Base-by-base conservation (phyloP, 2,113 vertebrate species). In the Colinus virginianus region DNA sequence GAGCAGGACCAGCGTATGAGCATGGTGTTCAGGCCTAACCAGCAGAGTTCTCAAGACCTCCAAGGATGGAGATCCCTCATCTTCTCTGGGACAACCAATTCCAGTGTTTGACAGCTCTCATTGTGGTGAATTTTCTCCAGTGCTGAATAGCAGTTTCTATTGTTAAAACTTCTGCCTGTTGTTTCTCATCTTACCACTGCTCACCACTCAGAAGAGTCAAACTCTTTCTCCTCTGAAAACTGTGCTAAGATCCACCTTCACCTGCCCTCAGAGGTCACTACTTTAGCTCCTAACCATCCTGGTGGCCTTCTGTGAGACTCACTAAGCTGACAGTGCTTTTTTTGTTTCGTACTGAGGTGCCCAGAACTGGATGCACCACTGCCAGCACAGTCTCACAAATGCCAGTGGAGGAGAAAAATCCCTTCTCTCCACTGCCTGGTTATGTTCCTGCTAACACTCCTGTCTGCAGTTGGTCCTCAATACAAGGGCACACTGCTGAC, bases 391-490 rank as follows among this genome's bases (percentile, higher is more conserved):
- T 16, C 78, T 82, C 67, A 51, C 1, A 46, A 69, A 63, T 14
- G n/a, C 51, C 38, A 63, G 18, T 36, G 20, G 45, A 80, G 11
- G 42, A 20, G 7, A 14, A 55, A 61, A 38, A 70, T 15, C 13
- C 1, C 32, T 28, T 59, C 61, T 43, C 51, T 78, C 30, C 55
- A 7, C 14, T 15, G 42, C 56, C 68, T 56, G 43, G 25, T 21
- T 56, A 46, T 13, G 9, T 7, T 45, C 14, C 30, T 6, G 1
- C 38, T 7, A 40, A 13, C 8, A 26, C 11, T 51, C 36, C 79
- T 36, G 2, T 2, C 7, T 7, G 68, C 68, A 61, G n/a, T 1
- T 74, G 71, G 17, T 30, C 1, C 0, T 32, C 0, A 2, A n/a
- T 42, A 46, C 67, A 7, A 13, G 63, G 49, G 49, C 32, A 1